A percentile compares a stretch with the other conserved stretches of the same genome.
Conservation (phyloP, 2,888 invertebrate genomes). For the Eurois occulta region DNA sequence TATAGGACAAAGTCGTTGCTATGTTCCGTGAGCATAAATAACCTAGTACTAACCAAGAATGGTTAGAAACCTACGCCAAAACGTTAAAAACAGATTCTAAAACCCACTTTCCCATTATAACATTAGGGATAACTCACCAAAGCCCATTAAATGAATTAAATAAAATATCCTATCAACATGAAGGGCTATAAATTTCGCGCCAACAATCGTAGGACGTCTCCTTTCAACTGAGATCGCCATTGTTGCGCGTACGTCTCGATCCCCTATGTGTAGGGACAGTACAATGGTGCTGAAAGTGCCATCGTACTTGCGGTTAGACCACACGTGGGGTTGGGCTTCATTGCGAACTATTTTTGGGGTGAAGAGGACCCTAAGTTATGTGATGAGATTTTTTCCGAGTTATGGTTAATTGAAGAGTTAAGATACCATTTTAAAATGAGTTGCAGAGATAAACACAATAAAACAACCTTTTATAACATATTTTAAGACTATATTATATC, state of each 20-base stretch:
- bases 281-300: constrained; percentile 58
- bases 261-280: constrained; percentile 51
- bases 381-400: constrained; percentile 11
- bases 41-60: neutral
- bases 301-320: constrained; percentile 66
- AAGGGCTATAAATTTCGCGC: constrained; percentile 64
- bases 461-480: constrained; percentile 9
- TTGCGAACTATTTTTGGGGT: constrained; percentile 43
- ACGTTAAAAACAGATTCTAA: neutral
- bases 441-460: neutral
- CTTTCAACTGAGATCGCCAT: constrained; percentile 57
- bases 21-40: neutral
- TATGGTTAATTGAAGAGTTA: constrained; percentile 6
- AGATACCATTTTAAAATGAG: neutral
- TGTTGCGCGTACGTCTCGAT: constrained; percentile 56
- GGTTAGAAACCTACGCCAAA: neutral
- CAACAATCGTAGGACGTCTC: constrained; percentile 66
- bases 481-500: neutral
- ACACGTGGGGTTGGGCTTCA: constrained; percentile 64
- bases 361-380: constrained; percentile 34
- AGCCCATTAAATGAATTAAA: constrained; percentile 64
- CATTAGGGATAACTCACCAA: constrained; percentile 32
- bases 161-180: constrained; percentile 68
- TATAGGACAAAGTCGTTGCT: neutral
- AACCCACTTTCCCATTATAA: constrained; percentile 22